phyloP scores from a whole-genome alignment of 2,113 vertebrate species.

The Atherinomorus stipes region DNA sequence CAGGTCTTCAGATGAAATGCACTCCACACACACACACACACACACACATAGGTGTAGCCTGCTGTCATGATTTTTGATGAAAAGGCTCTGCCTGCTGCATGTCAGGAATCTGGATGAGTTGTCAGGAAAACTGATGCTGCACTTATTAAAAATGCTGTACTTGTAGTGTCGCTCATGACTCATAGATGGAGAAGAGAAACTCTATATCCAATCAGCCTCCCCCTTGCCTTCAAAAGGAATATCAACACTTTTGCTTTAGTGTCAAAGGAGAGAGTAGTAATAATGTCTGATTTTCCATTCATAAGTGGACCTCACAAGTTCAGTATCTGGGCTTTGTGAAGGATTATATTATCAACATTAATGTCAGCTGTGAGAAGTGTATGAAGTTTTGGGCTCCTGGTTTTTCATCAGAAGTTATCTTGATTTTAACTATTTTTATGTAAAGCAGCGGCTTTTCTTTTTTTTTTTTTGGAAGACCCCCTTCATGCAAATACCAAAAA shows the following conservation, averaged over 20 bases:
- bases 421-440: too few species aligned
- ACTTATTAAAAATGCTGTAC: constrained; percentile 9
- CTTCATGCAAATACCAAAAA: too few species aligned
- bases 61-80: constrained; percentile 9
- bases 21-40: constrained; percentile 2
- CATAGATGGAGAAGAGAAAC: constrained; percentile 1
- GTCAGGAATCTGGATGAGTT: constrained; percentile 14
- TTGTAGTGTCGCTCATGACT: constrained; percentile 28
- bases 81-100: constrained; percentile 26
- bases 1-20: constrained; percentile 43
- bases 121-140: constrained; percentile 23
- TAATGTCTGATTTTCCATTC: constrained; percentile 1
- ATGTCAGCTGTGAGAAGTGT: not conserved
- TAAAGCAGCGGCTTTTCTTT: too few species aligned
- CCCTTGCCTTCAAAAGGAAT: constrained; percentile 16
- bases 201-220: constrained; percentile 4
- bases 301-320: not conserved
- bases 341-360: not conserved
- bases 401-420: too few species aligned
- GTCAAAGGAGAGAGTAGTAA: not conserved
- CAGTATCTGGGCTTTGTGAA: constrained; percentile 8
- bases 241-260: not conserved
- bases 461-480: too few species aligned
- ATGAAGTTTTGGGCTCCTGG: too few species aligned
- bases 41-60: not conserved